phyloP scores from a whole-genome alignment of 2,888 invertebrate genomes.

The Halocaridina rubra region DNA sequence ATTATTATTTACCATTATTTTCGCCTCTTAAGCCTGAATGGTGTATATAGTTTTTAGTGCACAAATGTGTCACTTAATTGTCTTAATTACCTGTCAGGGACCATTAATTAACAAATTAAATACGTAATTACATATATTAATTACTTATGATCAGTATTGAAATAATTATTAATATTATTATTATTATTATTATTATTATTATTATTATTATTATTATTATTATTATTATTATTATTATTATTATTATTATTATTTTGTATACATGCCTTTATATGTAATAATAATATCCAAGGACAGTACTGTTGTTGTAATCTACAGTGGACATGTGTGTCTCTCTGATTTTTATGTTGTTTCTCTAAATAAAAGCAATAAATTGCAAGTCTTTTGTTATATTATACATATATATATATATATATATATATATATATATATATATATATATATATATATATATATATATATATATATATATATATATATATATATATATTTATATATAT shows the following conservation, averaged over 20 bases:
- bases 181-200: background rate
- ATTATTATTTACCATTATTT: too few relatives aligned
- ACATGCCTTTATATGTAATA: conserved; percentile 21
- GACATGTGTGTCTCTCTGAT: conserved; percentile 55
- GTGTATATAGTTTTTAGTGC: too few relatives aligned
- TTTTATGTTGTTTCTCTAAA: conserved; percentile 60
- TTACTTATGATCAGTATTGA: too few relatives aligned
- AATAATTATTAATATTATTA: too few relatives aligned
- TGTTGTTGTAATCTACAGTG: conserved; percentile 43
- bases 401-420: background rate
- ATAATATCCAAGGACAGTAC: conserved; percentile 42
- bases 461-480: background rate
- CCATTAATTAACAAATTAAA: too few relatives aligned
- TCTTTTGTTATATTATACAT: background rate
- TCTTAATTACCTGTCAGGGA: background rate
- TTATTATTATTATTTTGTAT: background rate
- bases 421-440: background rate
- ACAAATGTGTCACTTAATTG: background rate
- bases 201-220: background rate
- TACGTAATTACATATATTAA: too few relatives aligned
- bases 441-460: too few relatives aligned
- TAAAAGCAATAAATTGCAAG: conserved; percentile 53
- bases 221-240: background rate
- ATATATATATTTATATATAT: background rate
- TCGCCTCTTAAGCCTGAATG: too few relatives aligned